Base-by-base conservation (phyloP, 1,140 invertebrate species). In the Hyles euphorbiae region DNA sequence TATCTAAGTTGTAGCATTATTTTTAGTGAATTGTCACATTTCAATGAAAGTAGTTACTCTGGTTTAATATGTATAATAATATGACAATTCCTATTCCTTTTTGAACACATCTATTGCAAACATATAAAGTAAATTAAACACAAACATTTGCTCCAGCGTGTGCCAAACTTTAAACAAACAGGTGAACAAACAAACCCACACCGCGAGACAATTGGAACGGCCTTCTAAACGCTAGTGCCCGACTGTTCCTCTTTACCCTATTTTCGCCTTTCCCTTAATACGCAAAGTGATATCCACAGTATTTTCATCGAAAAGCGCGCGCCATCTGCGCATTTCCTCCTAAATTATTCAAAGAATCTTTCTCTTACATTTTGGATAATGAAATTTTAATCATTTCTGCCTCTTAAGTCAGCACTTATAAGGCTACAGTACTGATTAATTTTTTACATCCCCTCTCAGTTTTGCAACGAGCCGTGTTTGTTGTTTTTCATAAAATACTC, bases 331-430 rank as follows among this genome's bases (percentile, higher is more conserved):
- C 60, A 55, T 71, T 67, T 63, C 54, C 60, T 50, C 60, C 58
- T 82, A 57, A 78, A 83, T 74, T 77, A 83, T 81, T 83, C 73
- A 83, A 59, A 51, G 66, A 81, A 79, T 81, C 76, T 81, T 75
- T 73, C 72, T 69, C 71, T 65, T 81, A 74, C 78, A 83, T 83
- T 83, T 83, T 76, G 67, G 62, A 67, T 75, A 75, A 77, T 83
- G 74, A 79, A 83, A 81, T 72, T 81, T 83, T 83, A 79, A 81
- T 79, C 72, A 78, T 68, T 63, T 67, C 54, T 62, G 58, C 53
- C 53, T 59, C 64, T 64, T 62, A 63, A 71, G 66, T 63, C 63
- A 66, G 69, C 61, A 65, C 63, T 66, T 71, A 70, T 71, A 51
- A 65, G 52, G 50, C 63, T 53, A 7, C n/a, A 22, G 32, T 36